These are phyloP conservation scores for Athetis lepigone DNA, from an alignment of 2,888 invertebrate genomes.

Conservation along the genomic window DNA sequence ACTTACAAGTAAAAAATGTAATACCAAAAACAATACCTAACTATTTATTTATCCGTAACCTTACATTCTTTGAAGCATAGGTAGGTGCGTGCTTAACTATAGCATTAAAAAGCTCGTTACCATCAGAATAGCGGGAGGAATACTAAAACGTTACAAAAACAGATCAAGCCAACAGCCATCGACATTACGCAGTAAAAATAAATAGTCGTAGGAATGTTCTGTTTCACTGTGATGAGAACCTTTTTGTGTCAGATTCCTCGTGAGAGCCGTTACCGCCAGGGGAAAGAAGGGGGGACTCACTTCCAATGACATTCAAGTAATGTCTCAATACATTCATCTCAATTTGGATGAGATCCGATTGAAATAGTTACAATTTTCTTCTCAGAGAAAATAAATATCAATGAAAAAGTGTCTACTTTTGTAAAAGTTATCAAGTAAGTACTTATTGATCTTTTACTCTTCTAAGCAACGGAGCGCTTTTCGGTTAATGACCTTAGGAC, in stretches of 20 bases:
- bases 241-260: conserved; percentile 32
- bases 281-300: too few species aligned
- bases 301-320: conserved; percentile 42
- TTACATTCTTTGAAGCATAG: too few species aligned
- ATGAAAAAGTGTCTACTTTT: conserved; percentile 34
- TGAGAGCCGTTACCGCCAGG: neutral
- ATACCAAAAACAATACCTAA: too few species aligned
- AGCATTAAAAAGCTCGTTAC: neutral
- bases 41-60: too few species aligned
- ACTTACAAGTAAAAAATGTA: too few species aligned
- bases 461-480: neutral
- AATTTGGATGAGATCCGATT: conserved; percentile 49
- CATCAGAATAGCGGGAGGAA: neutral
- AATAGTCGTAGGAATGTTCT: conserved; percentile 21
- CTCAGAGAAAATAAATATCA: conserved; percentile 46
- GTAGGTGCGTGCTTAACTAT: neutral
- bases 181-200: conserved; percentile 12
- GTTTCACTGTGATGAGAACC: conserved; percentile 18
- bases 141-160: conserved; percentile 12
- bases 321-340: conserved; percentile 57
- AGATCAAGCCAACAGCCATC: conserved; percentile 15
- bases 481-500: neutral
- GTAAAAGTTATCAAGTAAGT: neutral
- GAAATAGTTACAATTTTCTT: conserved; percentile 51
- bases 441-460: too few species aligned